Evolutionary conservation across 2,113 vertebrate species (phyloP), one percentile per base, ranked within the genome.

Genomic region (Nestor notabilis): DNA sequence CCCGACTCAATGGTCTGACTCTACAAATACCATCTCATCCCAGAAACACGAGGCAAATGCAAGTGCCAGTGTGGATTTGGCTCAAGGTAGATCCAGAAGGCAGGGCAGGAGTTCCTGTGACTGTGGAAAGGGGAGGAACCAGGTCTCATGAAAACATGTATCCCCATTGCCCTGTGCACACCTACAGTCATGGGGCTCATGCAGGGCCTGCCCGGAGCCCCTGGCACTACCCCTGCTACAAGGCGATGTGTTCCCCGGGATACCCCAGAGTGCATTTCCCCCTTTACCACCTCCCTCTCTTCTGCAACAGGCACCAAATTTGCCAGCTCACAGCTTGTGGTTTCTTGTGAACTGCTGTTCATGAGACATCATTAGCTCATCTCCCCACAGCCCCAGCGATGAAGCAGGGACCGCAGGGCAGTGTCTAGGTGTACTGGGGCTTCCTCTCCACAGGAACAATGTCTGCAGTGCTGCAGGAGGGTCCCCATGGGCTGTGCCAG

Each of bases 371-470:
- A 44, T 0, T 1, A 68, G 29, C 18, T 89, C 1, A 0, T 28
- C 15, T 33, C 55, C 44, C 53, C 0, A 0, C 0, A 0, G 37
- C 17, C n/a, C 41, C 24, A 9, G n/a, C 17, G 31, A 17, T 5
- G 10, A 1, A 5, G 8, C 5, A 3, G 37, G 41, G 17, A 60
- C 31, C 2, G 3, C n/a, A 55, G 63, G 61, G 35, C 24, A 44
- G 70, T n/a, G 41, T 11, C 47, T 78, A 58, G 19, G 13, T 49
- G 31, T 16, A 18, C 4, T 19, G 19, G 11, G 18, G 19, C 31
- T 82, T 41, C 44, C 27, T 71, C n/a, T 35, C 23, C 46, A 39
- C 65, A 39, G 55, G 7, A 24, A 3, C 2, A 2, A 2, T 14
- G 28, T 52, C 39, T 58, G 49, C 63, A 24, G 33, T 61, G 31